Evolutionary conservation across 92 coral and sea anemone species (phyloP), one percentile per base, ranked within the genome.

Genomic region (Parazoanthus darwini): DNA sequence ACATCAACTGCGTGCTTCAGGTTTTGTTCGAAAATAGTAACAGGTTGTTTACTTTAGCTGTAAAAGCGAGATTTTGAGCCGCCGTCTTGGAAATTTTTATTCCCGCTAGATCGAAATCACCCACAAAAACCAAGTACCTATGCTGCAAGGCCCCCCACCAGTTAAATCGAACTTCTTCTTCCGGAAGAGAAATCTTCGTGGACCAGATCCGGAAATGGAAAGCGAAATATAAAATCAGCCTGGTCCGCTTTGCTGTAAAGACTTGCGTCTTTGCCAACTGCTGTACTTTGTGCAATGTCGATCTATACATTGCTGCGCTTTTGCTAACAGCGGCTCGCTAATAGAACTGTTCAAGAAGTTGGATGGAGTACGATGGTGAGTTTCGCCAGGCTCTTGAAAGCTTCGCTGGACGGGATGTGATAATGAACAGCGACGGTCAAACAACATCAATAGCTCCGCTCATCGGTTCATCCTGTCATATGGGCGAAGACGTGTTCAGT

Each of bases 81-180:
- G 59, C 59, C 59, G 14, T 51, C 58, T 51, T 51, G 58, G 58
- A 51, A 51, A 29, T 43, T 66, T 23, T 77, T 80, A 33, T 46
- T 58, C 73, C 77, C 78, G 11, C 50, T 86, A 97, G 99, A 96
- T 97, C 39, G 86, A 85, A 39, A 93, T 97, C 90, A 89, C 95
- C 0, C 99, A 95, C 92, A 92, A 95, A 80, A 97, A 97, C 89
- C 96, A 92, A 91, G 99, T 97, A 3, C 99, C 99, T 7, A 97
- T 97, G 99, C 93, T 97, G 16, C 99, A 97, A 80, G 99, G 99
- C 4, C 97, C 99, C 13, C 99, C 97, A 46, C 99, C 98, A 2
- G 93, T 92, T 39, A 97, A 97, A 89, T 89, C 94, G 86, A 93
- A 96, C 6, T 97, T 97, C 91, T 97, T 97, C 93, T 97, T 94